Base-by-base conservation (phyloP, 1,140 invertebrate genomes). In the Thalassaphorura encarpata region DNA sequence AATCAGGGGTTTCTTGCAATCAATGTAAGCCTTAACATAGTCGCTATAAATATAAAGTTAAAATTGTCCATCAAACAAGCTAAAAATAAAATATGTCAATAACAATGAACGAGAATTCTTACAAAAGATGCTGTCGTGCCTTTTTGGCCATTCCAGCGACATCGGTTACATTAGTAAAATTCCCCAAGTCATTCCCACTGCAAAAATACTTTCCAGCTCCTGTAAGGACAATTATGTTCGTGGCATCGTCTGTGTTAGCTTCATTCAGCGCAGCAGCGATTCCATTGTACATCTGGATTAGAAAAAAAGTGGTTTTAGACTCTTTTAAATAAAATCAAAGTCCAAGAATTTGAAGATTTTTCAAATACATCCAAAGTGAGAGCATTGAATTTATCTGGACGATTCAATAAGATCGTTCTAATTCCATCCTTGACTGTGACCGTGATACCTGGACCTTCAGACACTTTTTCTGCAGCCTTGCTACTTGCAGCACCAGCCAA, bases 161-260 rank as follows among this genome's bases (percentile, higher is more conserved):
- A 68, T 39, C 69, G 66, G 26, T 68, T 11, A 60, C 50, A 61
- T 70, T 71, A 13, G 70, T 66, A 67, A 80, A 80, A 64, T 78
- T 79, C 47, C 69, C 69, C 26, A 83, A 68, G 67, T 96, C 90
- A 77, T 89, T 94, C 23, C 91, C 93, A 72, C 87, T 88, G 55
- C 82, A 84, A 67, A 82, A 96, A 69, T 81, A 90, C 50, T 85
- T 77, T 27, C 85, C 89, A 52, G 76, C 72, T 18, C 85, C 88
- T 31, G 87, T 89, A 6, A 92, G 64, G 16, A 83, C 80, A 29
- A 82, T 79, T 15, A 84, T 69, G 1, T 72, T 67, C 39, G 85
- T 76, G 26, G 73, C 63, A 43, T 80, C 73, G 71, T 90, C 79
- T 26, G 72, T 69, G 27, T 79, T 78, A 41, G 84, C 83, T 55